These are phyloP conservation scores for Scleropages formosus DNA, from an alignment of 2,797 vertebrate genomes.

Conservation along the genomic window DNA sequence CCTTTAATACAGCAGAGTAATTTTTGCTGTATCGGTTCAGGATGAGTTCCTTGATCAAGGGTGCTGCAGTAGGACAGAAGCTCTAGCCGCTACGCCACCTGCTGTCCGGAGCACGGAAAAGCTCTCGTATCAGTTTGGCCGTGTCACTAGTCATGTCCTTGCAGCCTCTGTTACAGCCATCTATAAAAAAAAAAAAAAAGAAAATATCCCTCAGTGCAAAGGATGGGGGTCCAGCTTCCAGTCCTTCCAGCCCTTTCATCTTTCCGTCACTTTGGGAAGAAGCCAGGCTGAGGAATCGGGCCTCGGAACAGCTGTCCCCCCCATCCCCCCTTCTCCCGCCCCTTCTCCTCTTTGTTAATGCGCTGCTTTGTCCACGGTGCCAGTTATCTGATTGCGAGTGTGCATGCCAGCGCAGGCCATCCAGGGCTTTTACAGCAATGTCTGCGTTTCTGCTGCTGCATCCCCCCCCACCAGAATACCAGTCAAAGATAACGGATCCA, in stretches of 20 bases:
- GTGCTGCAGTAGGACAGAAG: no score
- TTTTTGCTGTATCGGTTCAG: no score
- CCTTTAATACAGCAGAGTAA: no score
- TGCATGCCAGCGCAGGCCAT: constrained; percentile 38
- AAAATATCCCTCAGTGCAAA: no score
- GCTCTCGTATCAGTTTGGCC: not conserved
- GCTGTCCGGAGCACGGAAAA: not conserved
- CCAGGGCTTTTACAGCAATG: constrained; percentile 37
- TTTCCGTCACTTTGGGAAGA: constrained; percentile 41
- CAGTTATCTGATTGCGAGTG: constrained; percentile 56
- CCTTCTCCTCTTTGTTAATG: constrained; percentile 46
- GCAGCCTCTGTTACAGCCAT: not conserved
- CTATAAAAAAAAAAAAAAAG: no score
- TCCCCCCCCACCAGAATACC: not conserved
- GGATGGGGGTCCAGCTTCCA: constrained; percentile 14
- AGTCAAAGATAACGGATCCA: not conserved
- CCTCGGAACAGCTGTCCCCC: constrained; percentile 44
- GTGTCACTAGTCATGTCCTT: not conserved
- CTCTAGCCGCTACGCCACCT: no score
- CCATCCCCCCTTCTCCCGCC: constrained; percentile 43
- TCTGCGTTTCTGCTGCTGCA: constrained; percentile 9
- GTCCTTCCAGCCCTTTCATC: constrained; percentile 33
- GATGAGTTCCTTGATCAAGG: no score
- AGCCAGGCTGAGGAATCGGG: constrained; percentile 46
- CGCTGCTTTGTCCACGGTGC: constrained; percentile 49